phyloP scores from a whole-genome alignment of 2,797 vertebrate species.

The Fundulus diaphanus region DNA sequence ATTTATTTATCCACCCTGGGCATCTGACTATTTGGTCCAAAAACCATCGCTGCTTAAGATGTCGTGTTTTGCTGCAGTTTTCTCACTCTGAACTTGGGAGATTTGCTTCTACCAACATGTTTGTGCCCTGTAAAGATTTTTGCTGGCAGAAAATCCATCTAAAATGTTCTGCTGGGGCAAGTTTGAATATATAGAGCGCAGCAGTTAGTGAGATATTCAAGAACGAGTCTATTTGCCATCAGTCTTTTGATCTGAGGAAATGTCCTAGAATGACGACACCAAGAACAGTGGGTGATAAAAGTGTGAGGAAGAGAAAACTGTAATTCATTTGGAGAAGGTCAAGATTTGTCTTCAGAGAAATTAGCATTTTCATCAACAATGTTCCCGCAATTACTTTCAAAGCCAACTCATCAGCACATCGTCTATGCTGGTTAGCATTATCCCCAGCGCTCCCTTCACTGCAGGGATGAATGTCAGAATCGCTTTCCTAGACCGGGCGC shows the following conservation, averaged over 20 bases:
- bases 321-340: slow-evolving; percentile 29
- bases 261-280: background rate
- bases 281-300: background rate
- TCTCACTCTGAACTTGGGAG: background rate
- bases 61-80: background rate
- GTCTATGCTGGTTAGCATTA: slow-evolving; percentile 38
- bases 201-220: background rate
- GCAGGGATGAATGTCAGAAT: slow-evolving; percentile 41
- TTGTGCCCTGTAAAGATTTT: background rate
- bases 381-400: slow-evolving; percentile 18
- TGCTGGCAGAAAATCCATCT: background rate
- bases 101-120: background rate
- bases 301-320: background rate
- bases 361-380: slow-evolving; percentile 3
- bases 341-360: slow-evolving; percentile 17
- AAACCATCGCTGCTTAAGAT: too few species aligned
- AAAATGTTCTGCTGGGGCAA: background rate
- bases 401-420: slow-evolving; percentile 36
- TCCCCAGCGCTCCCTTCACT: slow-evolving; percentile 20
- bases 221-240: background rate
- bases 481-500: slow-evolving; percentile 28
- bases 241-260: background rate
- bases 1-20: too few species aligned
- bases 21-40: too few species aligned
- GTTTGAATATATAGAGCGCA: background rate